Evolutionary conservation across 2,797 vertebrate species (phyloP), one percentile per base, ranked within the genome.

Genomic region (Galagoides demidoff): DNA sequence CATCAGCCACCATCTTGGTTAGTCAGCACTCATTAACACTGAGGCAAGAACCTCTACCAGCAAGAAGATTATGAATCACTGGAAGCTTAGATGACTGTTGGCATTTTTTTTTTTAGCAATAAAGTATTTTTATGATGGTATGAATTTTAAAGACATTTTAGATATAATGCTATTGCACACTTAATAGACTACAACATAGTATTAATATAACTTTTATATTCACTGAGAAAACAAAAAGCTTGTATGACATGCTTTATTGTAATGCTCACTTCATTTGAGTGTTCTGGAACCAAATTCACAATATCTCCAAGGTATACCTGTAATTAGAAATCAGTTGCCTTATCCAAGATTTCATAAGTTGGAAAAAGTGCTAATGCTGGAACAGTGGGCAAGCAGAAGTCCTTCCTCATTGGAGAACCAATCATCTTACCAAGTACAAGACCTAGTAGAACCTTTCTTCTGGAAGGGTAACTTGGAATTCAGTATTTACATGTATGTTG

Each of bases 391-490:
- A 59, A 61, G 27, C 34, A 7, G 43, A 31, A 31, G 29, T 64
- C 19, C 16, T 37, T 78, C 52, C 85, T 71, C 16, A 2, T 2
- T 59, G 68, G 39, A 17, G 37, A 96, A 43, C 34, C 0, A 3
- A 70, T 64, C 37, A 29, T 85, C 90, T 96, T 82, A 61, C 43
- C 39, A 71, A 93, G 45, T 61, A 45, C 20, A 84, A 49, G 37
- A 34, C 22, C 12, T 25, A 16, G 70, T 25, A 57, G 10, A 63
- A 64, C 0, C 27, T 92, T 61, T 70, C 39, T 90, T 95, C 89
- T 89, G 31, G 14, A 78, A 89, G 12, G 84, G 19, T 86, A 64
- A 86, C 25, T 94, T 93, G 34, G 64, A 95, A 68, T 57, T 85
- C 12, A 34, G 7, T 23, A 45, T 68, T 82, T 92, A 82, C 74